phyloP scores from a whole-genome alignment of 2,797 vertebrate genomes.

The Natrix natrix region DNA sequence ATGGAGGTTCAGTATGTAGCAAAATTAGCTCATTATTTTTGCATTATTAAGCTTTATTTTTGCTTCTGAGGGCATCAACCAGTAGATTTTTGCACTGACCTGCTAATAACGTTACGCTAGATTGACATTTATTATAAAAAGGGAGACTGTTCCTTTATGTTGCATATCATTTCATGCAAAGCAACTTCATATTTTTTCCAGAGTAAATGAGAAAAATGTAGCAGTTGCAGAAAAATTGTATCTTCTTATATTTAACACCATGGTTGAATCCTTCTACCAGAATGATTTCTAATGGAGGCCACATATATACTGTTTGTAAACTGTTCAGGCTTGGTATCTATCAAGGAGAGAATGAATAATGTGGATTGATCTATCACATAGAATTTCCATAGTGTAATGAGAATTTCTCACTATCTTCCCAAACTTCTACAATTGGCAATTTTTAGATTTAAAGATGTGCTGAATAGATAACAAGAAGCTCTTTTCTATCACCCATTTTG shows the following conservation, averaged over 20 bases:
- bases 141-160: not conserved
- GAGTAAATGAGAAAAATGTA: not conserved
- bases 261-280: not conserved
- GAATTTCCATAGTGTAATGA: not conserved
- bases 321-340: not conserved
- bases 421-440: not conserved
- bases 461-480: not conserved
- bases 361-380: not conserved
- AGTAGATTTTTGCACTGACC: not conserved
- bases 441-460: not conserved
- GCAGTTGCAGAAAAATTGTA: not conserved
- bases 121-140: not conserved
- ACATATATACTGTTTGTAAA: not conserved
- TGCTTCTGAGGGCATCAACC: not conserved
- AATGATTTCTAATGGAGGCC: not conserved
- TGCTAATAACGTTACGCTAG: not conserved
- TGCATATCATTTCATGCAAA: not conserved
- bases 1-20: not conserved
- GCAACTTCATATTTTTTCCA: not conserved
- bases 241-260: not conserved
- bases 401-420: not conserved
- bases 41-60: conserved; percentile 4
- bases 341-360: not conserved
- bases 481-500: not conserved
- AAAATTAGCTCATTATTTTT: conserved; percentile 15